Evolutionary conservation across 2,888 invertebrate species (phyloP).

Genomic region (Ectemnius continuus): DNA sequence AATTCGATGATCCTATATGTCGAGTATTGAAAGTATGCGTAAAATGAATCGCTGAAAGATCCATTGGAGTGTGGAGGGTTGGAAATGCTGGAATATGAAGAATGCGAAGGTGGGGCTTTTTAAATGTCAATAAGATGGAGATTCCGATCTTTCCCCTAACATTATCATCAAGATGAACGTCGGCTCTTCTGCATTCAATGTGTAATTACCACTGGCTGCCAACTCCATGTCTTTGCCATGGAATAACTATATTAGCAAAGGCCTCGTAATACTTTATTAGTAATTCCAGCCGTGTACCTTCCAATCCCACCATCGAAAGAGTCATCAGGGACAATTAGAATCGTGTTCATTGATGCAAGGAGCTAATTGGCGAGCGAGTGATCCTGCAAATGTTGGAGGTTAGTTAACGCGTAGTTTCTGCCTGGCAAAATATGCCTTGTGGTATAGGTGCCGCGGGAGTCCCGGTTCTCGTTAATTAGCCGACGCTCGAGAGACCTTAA

Average conservation of each 20-base stretch:
- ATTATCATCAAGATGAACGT: background rate
- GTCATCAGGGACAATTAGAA: background rate
- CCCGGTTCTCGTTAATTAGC: background rate
- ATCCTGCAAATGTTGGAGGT: background rate
- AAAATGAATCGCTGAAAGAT: background rate
- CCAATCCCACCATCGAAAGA: too few relatives aligned
- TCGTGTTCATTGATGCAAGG: slow-evolving; percentile 1
- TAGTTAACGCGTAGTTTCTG: background rate
- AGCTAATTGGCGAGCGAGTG: background rate
- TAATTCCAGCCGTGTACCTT: too few relatives aligned
- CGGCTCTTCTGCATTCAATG: background rate
- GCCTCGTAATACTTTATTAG: slow-evolving; percentile 26
- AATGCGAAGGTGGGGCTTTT: background rate
- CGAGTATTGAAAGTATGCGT: too few relatives aligned
- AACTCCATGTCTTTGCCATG: background rate
- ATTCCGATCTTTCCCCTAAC: background rate
- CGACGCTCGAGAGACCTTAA: slow-evolving; percentile 12
- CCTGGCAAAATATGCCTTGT: background rate
- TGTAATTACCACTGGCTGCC: background rate
- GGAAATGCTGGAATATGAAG: background rate
- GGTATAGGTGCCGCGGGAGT: background rate
- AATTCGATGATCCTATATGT: too few relatives aligned
- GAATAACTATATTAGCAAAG: slow-evolving; percentile 17
- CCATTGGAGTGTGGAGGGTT: background rate
- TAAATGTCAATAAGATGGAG: slow-evolving; percentile 2